Percentiles rank a stretch among this genome's conserved stretches.
Conservation (phyloP, 1,140 invertebrate species). For the Camponotus pennsylvanicus region DNA sequence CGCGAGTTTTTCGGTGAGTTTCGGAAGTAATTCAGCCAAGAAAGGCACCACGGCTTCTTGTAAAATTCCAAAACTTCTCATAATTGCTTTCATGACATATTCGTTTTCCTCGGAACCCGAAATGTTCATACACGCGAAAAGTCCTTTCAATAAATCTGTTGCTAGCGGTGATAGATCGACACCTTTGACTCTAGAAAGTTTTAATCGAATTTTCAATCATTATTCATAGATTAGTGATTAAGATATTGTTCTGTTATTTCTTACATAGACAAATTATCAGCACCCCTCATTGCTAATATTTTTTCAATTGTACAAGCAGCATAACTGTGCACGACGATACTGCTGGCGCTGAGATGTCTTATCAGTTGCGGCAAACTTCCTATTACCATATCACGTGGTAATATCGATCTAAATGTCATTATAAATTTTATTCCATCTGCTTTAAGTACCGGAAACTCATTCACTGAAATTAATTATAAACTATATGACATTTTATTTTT, state of each 20-base stretch:
- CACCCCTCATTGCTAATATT: slow-evolving; percentile 91
- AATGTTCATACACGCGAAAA: slow-evolving; percentile 91
- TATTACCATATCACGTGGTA: slow-evolving; percentile 93
- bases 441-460: slow-evolving; percentile 96
- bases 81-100: slow-evolving; percentile 98
- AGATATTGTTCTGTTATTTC: slow-evolving; percentile 68
- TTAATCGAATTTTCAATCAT: neutral
- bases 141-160: slow-evolving; percentile 89
- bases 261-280: slow-evolving; percentile 87
- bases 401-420: slow-evolving; percentile 96
- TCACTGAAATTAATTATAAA: slow-evolving; percentile 88
- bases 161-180: slow-evolving; percentile 88
- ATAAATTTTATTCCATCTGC: slow-evolving; percentile 98
- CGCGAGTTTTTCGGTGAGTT: slow-evolving; percentile 94
- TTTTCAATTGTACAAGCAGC: slow-evolving; percentile 97
- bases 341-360: slow-evolving; percentile 90
- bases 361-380: slow-evolving; percentile 92
- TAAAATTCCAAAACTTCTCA: slow-evolving; percentile 94
- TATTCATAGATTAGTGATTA: slow-evolving; percentile 44
- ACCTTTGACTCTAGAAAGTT: slow-evolving; percentile 87
- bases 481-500: slow-evolving; percentile 5
- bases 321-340: slow-evolving; percentile 97
- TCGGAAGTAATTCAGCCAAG: slow-evolving; percentile 92
- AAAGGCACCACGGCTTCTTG: slow-evolving; percentile 94
- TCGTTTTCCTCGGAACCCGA: slow-evolving; percentile 96